A percentile compares a stretch with the other conserved stretches of the same genome.
These are phyloP conservation scores for Microchrysa polita DNA, from an alignment of 2,888 invertebrate species.

Conservation along the genomic window DNA sequence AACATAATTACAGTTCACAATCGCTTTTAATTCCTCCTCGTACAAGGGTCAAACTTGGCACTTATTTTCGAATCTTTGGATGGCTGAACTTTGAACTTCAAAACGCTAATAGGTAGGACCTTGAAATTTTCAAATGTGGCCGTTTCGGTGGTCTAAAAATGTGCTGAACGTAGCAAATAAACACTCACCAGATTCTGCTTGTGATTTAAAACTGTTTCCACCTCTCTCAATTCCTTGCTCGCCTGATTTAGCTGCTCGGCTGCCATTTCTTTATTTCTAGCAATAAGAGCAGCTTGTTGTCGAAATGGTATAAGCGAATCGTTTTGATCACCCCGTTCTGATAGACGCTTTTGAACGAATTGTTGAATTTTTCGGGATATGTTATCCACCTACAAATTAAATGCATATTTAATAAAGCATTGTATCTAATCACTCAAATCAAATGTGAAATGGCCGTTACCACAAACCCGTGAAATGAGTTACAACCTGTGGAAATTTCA, in stretches of 20 bases:
- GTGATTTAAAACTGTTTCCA: constrained; percentile 72
- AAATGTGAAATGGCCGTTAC: no score
- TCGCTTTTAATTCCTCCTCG: no score
- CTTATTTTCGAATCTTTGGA: no score
- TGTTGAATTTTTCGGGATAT: constrained; percentile 74
- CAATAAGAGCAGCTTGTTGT: constrained; percentile 84
- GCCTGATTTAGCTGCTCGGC: constrained; percentile 76
- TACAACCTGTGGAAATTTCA: background rate
- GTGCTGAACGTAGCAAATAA: no score
- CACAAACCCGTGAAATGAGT: no score
- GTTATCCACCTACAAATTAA: constrained; percentile 64
- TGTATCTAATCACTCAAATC: no score
- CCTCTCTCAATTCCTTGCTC: constrained; percentile 69
- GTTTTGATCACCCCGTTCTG: constrained; percentile 70
- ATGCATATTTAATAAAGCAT: background rate
- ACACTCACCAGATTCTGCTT: constrained; percentile 66
- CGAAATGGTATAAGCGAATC: constrained; percentile 85
- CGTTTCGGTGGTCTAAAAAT: no score
- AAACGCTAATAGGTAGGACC: no score
- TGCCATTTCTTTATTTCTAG: constrained; percentile 80
- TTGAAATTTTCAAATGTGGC: no score
- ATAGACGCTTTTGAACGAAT: constrained; percentile 76
- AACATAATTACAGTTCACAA: no score
- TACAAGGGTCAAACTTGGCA: no score
- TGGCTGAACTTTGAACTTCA: no score